Base-by-base conservation (phyloP, 2,797 vertebrate species). In the Phataginus tetradactyla region DNA sequence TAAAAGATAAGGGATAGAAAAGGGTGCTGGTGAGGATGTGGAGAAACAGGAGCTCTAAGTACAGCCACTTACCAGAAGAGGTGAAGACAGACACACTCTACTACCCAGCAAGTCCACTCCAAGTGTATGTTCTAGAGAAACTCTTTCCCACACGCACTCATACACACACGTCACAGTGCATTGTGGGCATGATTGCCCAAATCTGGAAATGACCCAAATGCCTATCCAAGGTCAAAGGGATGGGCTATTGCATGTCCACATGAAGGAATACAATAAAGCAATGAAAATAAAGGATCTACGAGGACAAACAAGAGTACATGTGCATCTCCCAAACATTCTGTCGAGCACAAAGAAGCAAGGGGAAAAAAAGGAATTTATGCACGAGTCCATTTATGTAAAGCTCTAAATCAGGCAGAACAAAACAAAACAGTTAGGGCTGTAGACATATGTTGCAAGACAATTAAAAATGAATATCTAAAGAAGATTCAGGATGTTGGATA, bases 181-280 rank as follows among this genome's bases (percentile, higher is more conserved):
- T 32, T 42, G 9, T 0, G 49, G 55, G 39, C 27, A 2, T 12
- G 25, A 39, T 0, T 1, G 78, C 34, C 45, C 20, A 39, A 61
- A 57, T 39, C 57, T 66, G 71, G 69, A 63, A 25, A 9, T 49
- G 66, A n/a, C 53, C 72, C 53, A 57, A 25, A 14, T 3, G n/a
- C n/a, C 45, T 29, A 6, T 7, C 75, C 4, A 0, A 0, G 1
- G 57, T 6, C 37, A 45, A 34, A 34, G 25, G n/a, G 42, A 34
- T 2, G 12, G 51, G 15, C 25, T 49, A 11, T 34, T 5, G 18
- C 1, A 2, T 0, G 5, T 11, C 7, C 14, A 0, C 5, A n/a
- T 7, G 13, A 23, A 2, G 39, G 51, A 72, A 53, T 21, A 42
- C 15, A 0, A 12, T 1, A 25, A 0, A 55, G 84, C 79, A 10